phyloP scores from a whole-genome alignment of 2,888 invertebrate species.

The Philaethria dido region DNA sequence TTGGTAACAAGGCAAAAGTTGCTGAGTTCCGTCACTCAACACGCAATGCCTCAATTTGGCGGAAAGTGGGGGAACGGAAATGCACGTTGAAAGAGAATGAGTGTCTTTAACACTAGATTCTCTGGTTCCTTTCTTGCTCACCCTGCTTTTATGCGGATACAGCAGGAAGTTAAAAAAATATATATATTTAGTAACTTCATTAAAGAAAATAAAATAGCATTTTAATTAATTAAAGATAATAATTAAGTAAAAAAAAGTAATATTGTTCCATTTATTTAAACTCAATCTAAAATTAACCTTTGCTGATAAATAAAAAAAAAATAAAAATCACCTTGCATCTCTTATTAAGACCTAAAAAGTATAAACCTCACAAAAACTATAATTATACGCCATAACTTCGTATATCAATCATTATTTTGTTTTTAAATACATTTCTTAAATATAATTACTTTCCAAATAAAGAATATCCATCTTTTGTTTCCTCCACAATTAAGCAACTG shows the following conservation, averaged over 20 bases:
- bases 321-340: slow-evolving; percentile 19
- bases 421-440: slow-evolving; percentile 25
- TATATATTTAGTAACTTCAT: no score
- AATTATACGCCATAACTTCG: slow-evolving; percentile 21
- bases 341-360: slow-evolving; percentile 31
- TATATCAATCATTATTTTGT: slow-evolving; percentile 34
- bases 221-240: no score
- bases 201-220: no score
- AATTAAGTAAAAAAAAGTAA: background rate
- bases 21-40: no score
- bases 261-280: background rate
- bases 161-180: no score
- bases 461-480: slow-evolving; percentile 37
- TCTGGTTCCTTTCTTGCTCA: no score
- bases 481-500: slow-evolving; percentile 43
- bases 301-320: background rate
- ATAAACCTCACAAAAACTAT: slow-evolving; percentile 19
- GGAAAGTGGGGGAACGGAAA: no score
- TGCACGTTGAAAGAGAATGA: no score
- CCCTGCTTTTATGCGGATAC: no score
- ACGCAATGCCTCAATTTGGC: no score
- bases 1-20: no score
- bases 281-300: background rate
- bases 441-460: slow-evolving; percentile 34
- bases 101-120: no score